Conservation (phyloP, 2,113 vertebrate species). For the Ornithorhynchus anatinus region DNA sequence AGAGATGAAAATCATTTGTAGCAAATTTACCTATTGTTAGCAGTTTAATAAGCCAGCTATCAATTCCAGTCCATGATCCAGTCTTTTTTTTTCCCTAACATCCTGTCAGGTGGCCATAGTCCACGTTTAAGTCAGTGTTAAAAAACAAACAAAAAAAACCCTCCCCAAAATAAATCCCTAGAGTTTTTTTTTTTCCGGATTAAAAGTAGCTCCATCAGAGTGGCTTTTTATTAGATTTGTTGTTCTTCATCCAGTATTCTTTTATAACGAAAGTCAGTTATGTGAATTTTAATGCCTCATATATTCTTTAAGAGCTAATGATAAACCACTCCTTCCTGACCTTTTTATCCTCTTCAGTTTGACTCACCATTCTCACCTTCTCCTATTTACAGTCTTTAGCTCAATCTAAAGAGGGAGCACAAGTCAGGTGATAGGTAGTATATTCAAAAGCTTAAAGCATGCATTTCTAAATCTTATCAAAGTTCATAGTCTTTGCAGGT, state of each 20-base stretch:
- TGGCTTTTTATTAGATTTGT: background rate
- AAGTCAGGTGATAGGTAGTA: slow-evolving; percentile 23
- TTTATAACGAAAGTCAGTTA: slow-evolving; percentile 7
- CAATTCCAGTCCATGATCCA: too few species aligned
- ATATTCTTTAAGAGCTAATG: slow-evolving; percentile 7
- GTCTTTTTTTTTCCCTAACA: too few species aligned
- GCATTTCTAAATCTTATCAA: background rate
- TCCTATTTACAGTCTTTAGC: slow-evolving; percentile 13
- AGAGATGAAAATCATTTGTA: too few species aligned
- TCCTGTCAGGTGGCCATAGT: too few species aligned
- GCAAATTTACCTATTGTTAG: too few species aligned
- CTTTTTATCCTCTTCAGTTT: slow-evolving; percentile 38
- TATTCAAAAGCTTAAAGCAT: slow-evolving; percentile 13
- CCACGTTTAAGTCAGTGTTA: too few species aligned
- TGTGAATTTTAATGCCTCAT: slow-evolving; percentile 30
- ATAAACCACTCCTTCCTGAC: slow-evolving; percentile 36
- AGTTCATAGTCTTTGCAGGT: background rate
- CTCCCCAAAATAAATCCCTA: background rate
- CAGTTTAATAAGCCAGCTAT: too few species aligned
- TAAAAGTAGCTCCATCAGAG: background rate
- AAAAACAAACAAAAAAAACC: background rate
- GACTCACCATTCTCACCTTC: slow-evolving; percentile 29
- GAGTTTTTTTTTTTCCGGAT: background rate
- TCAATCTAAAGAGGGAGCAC: background rate
- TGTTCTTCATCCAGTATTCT: background rate